Base-by-base conservation (phyloP, 1,140 invertebrate species). In the Drosophila repletoides region DNA sequence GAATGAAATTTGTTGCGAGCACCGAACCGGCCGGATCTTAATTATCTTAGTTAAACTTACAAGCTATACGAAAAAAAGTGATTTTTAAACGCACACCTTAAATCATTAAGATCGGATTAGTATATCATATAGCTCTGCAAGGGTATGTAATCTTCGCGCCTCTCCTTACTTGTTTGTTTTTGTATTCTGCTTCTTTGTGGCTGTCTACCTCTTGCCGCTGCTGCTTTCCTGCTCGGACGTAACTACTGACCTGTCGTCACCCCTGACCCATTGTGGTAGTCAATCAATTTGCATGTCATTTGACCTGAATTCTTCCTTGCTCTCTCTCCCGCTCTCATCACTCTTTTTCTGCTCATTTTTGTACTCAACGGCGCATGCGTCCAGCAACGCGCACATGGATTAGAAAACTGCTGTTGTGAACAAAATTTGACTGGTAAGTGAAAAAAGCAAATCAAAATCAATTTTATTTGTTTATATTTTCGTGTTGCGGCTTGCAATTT, bases 381-480 rank as follows among this genome's bases (percentile, higher is more conserved):
- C 34, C 17, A 15, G 24, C 24, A 43, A 14, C 40, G 15, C 34
- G 40, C 6, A 33, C 19, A 34, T 21, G 51, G 60, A 64, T 46
- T 55, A 55, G 14, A 21, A 28, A 7, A 6, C 12, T 5, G 15
- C 46, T 12, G 12, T 9, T 17, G n/a, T 5, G 31, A 9, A 38
- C 10, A 22, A 29, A 56, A 33, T 58, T 31, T 41, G 61, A 58
- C 61, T 58, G 61, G 61, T 65, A 66, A 66, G 56, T 38, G 24
- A 51, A 66, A 45, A n/a, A n/a, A n/a, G n/a, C n/a, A n/a, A n/a
- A 59, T 15, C n/a, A 41, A 52, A 53, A 51, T 1, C 7, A 15
- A 51, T 52, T 52, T 52, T 38, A 41, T n/a, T 22, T 14, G 29
- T 40, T 17, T 28, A n/a, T 29, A 51, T 36, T 51, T 46, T 41